Percentiles rank a stretch among this genome's conserved stretches.
These are phyloP conservation scores for Eulimnadia texana DNA, from an alignment of 1,140 invertebrate genomes.

Conservation along the genomic window DNA sequence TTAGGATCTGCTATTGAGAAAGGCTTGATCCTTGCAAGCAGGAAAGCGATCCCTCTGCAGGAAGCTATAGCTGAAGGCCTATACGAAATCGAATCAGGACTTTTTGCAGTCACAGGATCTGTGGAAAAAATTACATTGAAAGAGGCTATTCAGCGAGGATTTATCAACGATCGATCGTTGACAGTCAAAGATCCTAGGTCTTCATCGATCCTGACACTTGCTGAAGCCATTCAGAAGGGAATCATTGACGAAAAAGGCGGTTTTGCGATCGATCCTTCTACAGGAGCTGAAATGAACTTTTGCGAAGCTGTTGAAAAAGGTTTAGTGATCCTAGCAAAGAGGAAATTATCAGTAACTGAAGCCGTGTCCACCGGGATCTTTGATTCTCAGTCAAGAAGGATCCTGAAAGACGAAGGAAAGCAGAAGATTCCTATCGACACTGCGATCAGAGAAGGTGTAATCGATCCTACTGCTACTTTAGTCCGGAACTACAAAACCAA, in stretches of 20 bases:
- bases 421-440: conserved; percentile 50
- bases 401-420: conserved; percentile 53
- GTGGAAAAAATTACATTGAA: conserved; percentile 55
- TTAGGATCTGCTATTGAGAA: conserved; percentile 60
- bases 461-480: conserved; percentile 64
- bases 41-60: conserved; percentile 63
- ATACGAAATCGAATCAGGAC: conserved; percentile 59
- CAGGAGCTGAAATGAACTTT: conserved; percentile 54
- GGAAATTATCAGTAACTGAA: conserved; percentile 66
- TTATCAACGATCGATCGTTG: conserved; percentile 60
- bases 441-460: conserved; percentile 58
- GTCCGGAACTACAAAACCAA: conserved; percentile 47
- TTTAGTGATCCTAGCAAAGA: conserved; percentile 61
- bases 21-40: conserved; percentile 55
- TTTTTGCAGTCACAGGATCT: conserved; percentile 48
- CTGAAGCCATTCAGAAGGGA: conserved; percentile 62
- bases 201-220: conserved; percentile 58
- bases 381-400: conserved; percentile 48
- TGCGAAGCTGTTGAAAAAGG: conserved; percentile 64
- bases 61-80: conserved; percentile 69
- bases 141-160: conserved; percentile 56
- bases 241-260: conserved; percentile 68
- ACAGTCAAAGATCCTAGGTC: conserved; percentile 63
- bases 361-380: conserved; percentile 75
- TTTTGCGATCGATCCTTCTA: conserved; percentile 55